Evolutionary conservation across 2,888 invertebrate genomes (phyloP).

Genomic region (Patella pellucida): DNA sequence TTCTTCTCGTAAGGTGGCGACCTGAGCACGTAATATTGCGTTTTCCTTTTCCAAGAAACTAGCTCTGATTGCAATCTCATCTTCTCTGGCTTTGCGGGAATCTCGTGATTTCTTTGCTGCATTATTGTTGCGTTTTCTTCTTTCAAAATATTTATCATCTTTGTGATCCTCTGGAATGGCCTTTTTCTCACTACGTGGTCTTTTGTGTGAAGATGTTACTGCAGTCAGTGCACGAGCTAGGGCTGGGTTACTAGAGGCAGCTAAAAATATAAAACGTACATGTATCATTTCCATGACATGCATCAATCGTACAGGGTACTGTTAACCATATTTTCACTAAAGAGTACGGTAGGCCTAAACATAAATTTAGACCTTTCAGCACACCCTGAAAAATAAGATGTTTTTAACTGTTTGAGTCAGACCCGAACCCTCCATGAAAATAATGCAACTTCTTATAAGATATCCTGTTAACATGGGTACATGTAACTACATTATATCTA

Average conservation of each 20-base stretch:
- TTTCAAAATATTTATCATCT: constrained; percentile 90
- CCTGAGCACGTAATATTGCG: constrained; percentile 85
- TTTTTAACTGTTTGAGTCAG: too few species aligned
- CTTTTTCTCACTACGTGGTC: constrained; percentile 72
- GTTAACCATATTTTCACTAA: too few species aligned
- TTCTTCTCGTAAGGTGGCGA: constrained; percentile 85
- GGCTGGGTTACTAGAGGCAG: constrained; percentile 28
- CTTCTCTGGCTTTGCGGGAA: constrained; percentile 87
- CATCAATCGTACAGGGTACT: too few species aligned
- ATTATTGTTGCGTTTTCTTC: constrained; percentile 88
- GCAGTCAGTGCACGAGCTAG: constrained; percentile 57
- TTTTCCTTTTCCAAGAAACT: constrained; percentile 90
- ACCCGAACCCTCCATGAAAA: too few species aligned
- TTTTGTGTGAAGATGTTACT: constrained; percentile 53
- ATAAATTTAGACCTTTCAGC: too few species aligned
- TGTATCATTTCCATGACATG: too few species aligned
- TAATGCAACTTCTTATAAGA: too few species aligned
- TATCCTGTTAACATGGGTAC: too few species aligned
- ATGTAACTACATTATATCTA: too few species aligned
- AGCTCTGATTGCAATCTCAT: constrained; percentile 88
- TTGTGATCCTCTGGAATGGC: constrained; percentile 90
- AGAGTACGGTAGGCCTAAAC: too few species aligned
- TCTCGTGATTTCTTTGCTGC: constrained; percentile 94
- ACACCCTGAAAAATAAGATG: too few species aligned
- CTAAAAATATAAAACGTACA: neutral